Percentiles rank a stretch among this genome's conserved stretches.
These are phyloP conservation scores for Calliphora vicina DNA, from an alignment of 1,140 invertebrate species.

Conservation along the genomic window DNA sequence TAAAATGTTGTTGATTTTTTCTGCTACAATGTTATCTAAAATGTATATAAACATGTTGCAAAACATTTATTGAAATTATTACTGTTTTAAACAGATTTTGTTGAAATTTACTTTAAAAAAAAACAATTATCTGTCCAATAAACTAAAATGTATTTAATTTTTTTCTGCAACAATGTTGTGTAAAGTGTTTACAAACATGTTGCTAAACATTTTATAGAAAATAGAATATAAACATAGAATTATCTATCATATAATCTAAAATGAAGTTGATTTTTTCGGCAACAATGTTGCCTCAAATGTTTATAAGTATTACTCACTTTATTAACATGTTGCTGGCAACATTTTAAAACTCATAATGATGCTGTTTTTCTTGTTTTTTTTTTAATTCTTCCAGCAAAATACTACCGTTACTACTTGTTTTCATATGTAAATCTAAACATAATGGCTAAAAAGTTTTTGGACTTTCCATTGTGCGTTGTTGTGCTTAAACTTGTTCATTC, in stretches of 20 bases:
- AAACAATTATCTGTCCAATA: too few species aligned
- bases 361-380: background rate
- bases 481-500: too few species aligned
- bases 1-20: too few species aligned
- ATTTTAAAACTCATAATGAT: background rate
- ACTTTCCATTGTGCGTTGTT: background rate
- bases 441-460: background rate
- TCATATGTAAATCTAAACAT: background rate
- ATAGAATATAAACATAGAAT: too few species aligned
- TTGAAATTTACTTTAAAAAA: too few species aligned
- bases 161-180: background rate
- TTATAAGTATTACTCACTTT: background rate
- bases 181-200: too few species aligned
- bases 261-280: too few species aligned
- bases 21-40: background rate
- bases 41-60: background rate
- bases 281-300: background rate
- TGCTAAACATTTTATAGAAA: too few species aligned
- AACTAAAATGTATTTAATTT: too few species aligned
- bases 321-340: background rate
- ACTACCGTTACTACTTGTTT: background rate
- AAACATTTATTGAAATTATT: background rate
- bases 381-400: too few species aligned
- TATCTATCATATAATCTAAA: too few species aligned
- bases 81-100: too few species aligned